Base-by-base conservation (phyloP, 2,888 invertebrate genomes). In the Drosophila neonasuta region DNA sequence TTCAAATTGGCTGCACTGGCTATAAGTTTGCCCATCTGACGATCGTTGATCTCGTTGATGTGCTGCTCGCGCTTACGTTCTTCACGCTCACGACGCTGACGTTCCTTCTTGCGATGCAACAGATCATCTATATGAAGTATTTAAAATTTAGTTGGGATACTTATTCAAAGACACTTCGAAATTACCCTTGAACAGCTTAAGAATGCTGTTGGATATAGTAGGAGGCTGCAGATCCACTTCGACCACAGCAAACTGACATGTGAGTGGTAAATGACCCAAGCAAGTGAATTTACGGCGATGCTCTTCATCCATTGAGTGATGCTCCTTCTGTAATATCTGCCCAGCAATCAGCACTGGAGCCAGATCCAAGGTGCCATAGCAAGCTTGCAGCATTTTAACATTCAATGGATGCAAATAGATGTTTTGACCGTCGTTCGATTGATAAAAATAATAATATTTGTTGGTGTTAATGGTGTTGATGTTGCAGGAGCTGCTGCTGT, bases 331-430 rank as follows among this genome's bases (percentile, higher is more conserved):
- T n/a, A 98, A 90, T 46, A 99, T 95, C 57, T 93, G 94, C 0
- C 96, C 97, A 2, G 92, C 92, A 56, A 99, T 93, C 2, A 92
- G 86, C 17, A 91, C 92, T 44, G 99, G 98, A 57, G 96, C 95
- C 58, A 94, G 92, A 62, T 96, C 95, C 64, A 98, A 91, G 7
- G 93, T 93, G 7, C 97, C 97, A 92, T 97, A 98, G 62, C 96
- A 95, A 62, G 94, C 94, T 86, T 96, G 95, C 80, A 99, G 90
- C 94, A 98, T 96, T 67, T 96, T 95, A 8, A 96, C 95, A 90
- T 99, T 99, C 82, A 99, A 91, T 11, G 96, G 95, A 91, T 98
- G 96, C 68, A 99, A 92, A 90, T 96, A 99, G 58, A 98, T 94
- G 89, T 97, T 96, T 90, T 98, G 98, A 0, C 98, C 98, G 90